Conservation (phyloP, 2,888 invertebrate species). For the Apodemia zela region DNA sequence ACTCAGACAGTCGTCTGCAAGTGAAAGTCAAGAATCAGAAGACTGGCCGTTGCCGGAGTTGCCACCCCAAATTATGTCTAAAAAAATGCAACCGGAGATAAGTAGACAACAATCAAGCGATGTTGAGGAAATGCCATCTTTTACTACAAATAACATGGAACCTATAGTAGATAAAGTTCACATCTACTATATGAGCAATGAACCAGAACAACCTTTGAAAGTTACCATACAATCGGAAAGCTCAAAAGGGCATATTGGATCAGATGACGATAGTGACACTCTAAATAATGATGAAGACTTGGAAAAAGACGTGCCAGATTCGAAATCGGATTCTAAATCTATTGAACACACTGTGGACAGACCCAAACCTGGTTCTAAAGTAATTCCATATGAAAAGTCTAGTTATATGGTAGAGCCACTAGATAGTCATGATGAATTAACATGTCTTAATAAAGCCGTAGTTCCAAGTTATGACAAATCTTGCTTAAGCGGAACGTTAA, state of each 20-base stretch:
- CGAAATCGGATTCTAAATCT: conserved; percentile 60
- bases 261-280: conserved; percentile 85
- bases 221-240: conserved; percentile 86
- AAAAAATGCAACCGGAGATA: conserved; percentile 45
- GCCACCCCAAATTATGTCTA: conserved; percentile 75
- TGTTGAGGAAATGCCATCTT: conserved; percentile 90
- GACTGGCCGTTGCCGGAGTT: conserved; percentile 89
- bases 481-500: conserved; percentile 69
- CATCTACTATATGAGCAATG: conserved; percentile 88
- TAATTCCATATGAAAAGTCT: conserved; percentile 73
- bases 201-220: conserved; percentile 88
- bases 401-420: conserved; percentile 75
- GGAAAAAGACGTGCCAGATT: conserved; percentile 77
- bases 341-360: conserved; percentile 52
- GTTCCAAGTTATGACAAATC: conserved; percentile 72
- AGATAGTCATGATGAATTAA: conserved; percentile 59
- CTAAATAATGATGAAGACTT: conserved; percentile 83
- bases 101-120: conserved; percentile 80
- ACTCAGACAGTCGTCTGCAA: conserved; percentile 66
- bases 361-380: conserved; percentile 54
- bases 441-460: conserved; percentile 60
- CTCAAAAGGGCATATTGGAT: conserved; percentile 82
- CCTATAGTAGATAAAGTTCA: conserved; percentile 88
- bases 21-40: conserved; percentile 87
- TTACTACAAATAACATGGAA: conserved; percentile 86